These are phyloP conservation scores for Anguilla obscura DNA, from an alignment of 2,797 vertebrate genomes.

Conservation along the genomic window DNA sequence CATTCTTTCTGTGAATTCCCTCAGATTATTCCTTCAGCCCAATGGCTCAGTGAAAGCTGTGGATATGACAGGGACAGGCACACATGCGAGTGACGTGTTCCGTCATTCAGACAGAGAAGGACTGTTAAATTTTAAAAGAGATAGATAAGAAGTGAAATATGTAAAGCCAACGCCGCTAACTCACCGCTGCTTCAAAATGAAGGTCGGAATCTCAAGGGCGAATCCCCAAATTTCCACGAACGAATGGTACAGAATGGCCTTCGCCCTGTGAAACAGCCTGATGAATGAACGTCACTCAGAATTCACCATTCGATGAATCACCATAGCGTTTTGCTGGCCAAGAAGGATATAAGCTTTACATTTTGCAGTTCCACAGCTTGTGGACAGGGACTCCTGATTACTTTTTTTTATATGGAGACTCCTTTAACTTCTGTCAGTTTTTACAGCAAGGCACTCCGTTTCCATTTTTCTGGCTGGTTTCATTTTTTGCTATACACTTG, in stretches of 20 bases:
- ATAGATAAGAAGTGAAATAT: slow-evolving; percentile 29
- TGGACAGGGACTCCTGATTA: neutral
- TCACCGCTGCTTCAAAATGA: neutral
- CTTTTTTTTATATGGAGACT: neutral
- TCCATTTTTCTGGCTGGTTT: neutral
- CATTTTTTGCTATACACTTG: neutral
- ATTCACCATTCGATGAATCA: neutral
- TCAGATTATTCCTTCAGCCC: neutral
- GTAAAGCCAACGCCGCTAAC: neutral
- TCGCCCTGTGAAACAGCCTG: neutral
- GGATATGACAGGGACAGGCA: slow-evolving; percentile 30
- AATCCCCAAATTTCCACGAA: neutral
- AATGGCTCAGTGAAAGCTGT: slow-evolving; percentile 22
- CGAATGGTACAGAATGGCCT: neutral
- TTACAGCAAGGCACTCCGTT: neutral
- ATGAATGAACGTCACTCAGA: neutral
- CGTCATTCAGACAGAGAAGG: slow-evolving; percentile 20
- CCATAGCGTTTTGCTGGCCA: neutral
- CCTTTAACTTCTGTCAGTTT: neutral
- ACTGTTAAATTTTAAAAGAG: slow-evolving; percentile 30
- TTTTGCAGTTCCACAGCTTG: neutral
- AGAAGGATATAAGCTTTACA: neutral
- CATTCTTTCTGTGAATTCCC: neutral
- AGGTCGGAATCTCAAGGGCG: neutral
- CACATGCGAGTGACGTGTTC: slow-evolving; percentile 5